phyloP scores from a whole-genome alignment of 2,113 vertebrate genomes.

The Rattus norvegicus region GRCr8 NC_086033.1:85241501-85242000 shows the following conservation, averaged over 20 bases:
- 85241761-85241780: not conserved
- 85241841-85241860: not conserved
- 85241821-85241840: not conserved
- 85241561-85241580: not conserved
- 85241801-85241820: not conserved
- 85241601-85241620: not conserved
- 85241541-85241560: not conserved
- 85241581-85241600: not conserved
- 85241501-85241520: not conserved
- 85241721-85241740: not conserved
- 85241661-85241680: not conserved
- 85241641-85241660: not conserved
- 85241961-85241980: not conserved
- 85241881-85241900: not conserved
- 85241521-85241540: not conserved
- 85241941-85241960: not conserved
- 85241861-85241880: not conserved
- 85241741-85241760: not conserved
- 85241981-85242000: not conserved
- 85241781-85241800: not conserved
- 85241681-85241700: not conserved
- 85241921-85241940: not conserved
- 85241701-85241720: not conserved
- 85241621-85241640: not conserved
- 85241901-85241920: not conserved